Base-by-base conservation (phyloP, 2,888 invertebrate genomes). In the Drosophila tanythrix region DNA sequence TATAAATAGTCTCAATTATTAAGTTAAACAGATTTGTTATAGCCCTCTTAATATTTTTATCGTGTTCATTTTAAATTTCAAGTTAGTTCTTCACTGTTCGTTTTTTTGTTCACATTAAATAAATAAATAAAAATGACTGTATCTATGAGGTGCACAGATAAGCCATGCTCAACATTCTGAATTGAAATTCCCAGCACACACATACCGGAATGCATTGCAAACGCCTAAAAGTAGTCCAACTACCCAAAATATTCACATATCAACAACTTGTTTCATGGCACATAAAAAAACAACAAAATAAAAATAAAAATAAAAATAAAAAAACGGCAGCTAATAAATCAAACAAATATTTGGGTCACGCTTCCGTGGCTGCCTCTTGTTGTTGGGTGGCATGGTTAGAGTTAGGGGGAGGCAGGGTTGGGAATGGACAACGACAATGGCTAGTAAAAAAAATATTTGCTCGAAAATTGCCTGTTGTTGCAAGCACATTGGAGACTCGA, bases 271-370 rank as follows among this genome's bases (percentile, higher is more conserved):
- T 81, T 78, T 40, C 43, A 46, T 61, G 64, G 65, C 74, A 84
- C 82, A 84, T 74, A 82, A 75, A 69, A 70, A 64, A 74, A 40
- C 40, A 15, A n/a, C 46, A 4, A 46, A 46, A 84, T 74, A 82
- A 75, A 70, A 81, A 66, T 55, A 82, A 75, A 70, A 81, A 66
- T 55, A 71, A 66, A 80, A 67, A 57, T 21, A 57, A 56, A 40
- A 53, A 48, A 48, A 31, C 36, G 27, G 57, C 78, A 79, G 85
- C 81, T 85, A 88, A 85, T 85, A 85, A 85, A 85, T 85, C 90
- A 85, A 89, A 90, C 90, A 89, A 89, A 89, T 85, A 85, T 85
- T 85, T 85, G 85, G 85, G 90, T 85, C 85, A 85, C 86, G 85
- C 86, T 88, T 85, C 85, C 90, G 89, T 87, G 76, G 66, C 57